Evolutionary conservation across 2,888 invertebrate species (phyloP).

Genomic region (Hipparchia semele): DNA sequence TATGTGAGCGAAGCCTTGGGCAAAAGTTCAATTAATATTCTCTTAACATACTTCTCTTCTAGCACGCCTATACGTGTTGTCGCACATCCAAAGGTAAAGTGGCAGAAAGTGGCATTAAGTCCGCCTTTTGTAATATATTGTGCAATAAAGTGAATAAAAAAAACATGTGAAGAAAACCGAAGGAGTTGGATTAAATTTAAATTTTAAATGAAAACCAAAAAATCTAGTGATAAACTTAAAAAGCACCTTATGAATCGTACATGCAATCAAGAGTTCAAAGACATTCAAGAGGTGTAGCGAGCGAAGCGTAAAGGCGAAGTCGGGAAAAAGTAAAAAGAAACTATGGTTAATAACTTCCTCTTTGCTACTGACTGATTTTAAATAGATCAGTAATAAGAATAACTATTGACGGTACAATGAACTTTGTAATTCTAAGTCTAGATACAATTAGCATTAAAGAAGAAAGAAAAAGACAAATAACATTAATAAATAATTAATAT

Average conservation of each 20-base stretch:
- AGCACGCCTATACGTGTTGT: too few species aligned
- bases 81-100: too few species aligned
- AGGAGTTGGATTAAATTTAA: background rate
- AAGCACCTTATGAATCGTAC: background rate
- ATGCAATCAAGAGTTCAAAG: slow-evolving; percentile 21
- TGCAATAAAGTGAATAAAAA: too few species aligned
- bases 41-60: too few species aligned
- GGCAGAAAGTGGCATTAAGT: too few species aligned
- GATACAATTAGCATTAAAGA: background rate
- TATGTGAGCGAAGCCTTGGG: too few species aligned
- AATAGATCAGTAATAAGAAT: slow-evolving; percentile 6
- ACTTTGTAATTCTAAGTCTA: slow-evolving; percentile 2
- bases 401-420: slow-evolving; percentile 9
- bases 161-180: too few species aligned
- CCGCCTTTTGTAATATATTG: too few species aligned
- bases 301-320: slow-evolving; percentile 19
- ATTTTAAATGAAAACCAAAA: background rate
- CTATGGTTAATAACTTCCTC: slow-evolving; percentile 13
- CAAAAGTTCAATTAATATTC: too few species aligned
- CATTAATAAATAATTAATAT: too few species aligned
- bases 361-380: slow-evolving; percentile 11
- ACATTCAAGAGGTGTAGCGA: slow-evolving; percentile 12
- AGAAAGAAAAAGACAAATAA: too few species aligned
- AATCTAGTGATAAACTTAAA: background rate
- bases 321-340: slow-evolving; percentile 18